These are phyloP conservation scores for Leptarthrus brevirostris DNA, from an alignment of 2,888 invertebrate genomes.

Conservation along the genomic window DNA sequence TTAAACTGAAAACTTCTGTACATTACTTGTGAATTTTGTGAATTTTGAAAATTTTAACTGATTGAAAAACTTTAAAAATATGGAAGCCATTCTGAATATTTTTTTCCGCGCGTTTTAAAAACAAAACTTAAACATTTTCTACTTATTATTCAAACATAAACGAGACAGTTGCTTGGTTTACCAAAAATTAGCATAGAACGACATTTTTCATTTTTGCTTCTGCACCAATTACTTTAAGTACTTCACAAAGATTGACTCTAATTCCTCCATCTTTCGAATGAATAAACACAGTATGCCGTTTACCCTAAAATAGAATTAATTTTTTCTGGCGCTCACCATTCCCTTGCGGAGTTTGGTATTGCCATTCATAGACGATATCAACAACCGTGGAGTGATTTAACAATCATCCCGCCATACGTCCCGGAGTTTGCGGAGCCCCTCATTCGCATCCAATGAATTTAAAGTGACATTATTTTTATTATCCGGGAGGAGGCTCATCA, in stretches of 20 bases:
- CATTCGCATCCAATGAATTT: constrained; percentile 53
- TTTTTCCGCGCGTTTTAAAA: too few species aligned
- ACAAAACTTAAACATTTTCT: too few species aligned
- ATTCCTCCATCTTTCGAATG: constrained; percentile 40
- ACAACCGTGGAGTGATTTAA: constrained; percentile 45
- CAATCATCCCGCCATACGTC: constrained; percentile 25
- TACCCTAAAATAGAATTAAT: constrained; percentile 20
- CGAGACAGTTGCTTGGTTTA: constrained; percentile 8
- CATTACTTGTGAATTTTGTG: too few species aligned
- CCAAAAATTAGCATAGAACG: constrained; percentile 25
- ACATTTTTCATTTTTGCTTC: constrained; percentile 26
- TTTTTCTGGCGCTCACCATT: constrained; percentile 9
- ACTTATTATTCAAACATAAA: constrained; percentile 24
- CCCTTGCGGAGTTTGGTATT: neutral
- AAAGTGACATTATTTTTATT: constrained; percentile 51
- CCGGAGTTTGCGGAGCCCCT: constrained; percentile 3
- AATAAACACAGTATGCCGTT: constrained; percentile 25
- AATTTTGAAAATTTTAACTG: too few species aligned
- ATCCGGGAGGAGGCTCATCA: constrained; percentile 45
- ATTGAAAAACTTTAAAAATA: too few species aligned
- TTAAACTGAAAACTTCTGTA: too few species aligned
- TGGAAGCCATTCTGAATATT: too few species aligned
- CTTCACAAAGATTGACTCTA: constrained; percentile 22
- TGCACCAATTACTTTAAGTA: constrained; percentile 44
- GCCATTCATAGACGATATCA: constrained; percentile 35